These are phyloP conservation scores for Rutpela maculata DNA, from an alignment of 2,888 invertebrate genomes.

Conservation along the genomic window DNA sequence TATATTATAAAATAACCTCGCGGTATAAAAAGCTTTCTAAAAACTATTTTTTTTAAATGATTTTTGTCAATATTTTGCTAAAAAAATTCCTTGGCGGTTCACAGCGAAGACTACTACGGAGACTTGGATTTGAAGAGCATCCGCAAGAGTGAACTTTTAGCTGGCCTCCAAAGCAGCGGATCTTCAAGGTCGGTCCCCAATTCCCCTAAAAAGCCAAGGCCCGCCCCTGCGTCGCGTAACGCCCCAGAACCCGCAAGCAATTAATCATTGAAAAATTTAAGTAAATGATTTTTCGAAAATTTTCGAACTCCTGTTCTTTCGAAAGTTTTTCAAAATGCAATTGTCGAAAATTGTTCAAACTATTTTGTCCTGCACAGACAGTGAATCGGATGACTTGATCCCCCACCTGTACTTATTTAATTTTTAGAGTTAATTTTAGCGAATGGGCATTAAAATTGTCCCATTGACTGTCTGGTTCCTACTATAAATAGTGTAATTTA, in stretches of 20 bases:
- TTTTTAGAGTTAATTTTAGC: slow-evolving; percentile 60
- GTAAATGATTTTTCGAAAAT: slow-evolving; percentile 24
- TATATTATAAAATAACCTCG: background rate
- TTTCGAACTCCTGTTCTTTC: slow-evolving; percentile 5
- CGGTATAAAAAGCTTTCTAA: background rate
- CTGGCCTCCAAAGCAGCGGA: slow-evolving; percentile 83
- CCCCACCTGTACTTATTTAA: slow-evolving; percentile 59
- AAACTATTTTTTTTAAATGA: background rate
- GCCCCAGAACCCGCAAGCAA: slow-evolving; percentile 69
- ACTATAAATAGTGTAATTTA: slow-evolving; percentile 52
- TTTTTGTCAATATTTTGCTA: slow-evolving; percentile 15
- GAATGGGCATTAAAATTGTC: slow-evolving; percentile 59
- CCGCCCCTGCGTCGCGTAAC: slow-evolving; percentile 71
- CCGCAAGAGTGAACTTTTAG: slow-evolving; percentile 93
- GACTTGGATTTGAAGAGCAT: slow-evolving; percentile 96
- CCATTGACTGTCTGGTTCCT: slow-evolving; percentile 60
- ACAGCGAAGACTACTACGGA: slow-evolving; percentile 97
- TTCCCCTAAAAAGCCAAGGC: slow-evolving; percentile 71
- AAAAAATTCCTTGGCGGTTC: slow-evolving; percentile 67
- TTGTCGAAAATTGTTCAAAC: background rate
- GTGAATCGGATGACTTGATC: slow-evolving; percentile 50
- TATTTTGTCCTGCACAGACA: slow-evolving; percentile 32
- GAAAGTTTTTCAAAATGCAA: slow-evolving; percentile 5
- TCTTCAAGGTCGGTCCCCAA: slow-evolving; percentile 72
- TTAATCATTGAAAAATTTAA: slow-evolving; percentile 42